Percentiles rank a stretch among this genome's conserved stretches.
phyloP scores from a whole-genome alignment of 2,888 invertebrate species.

The Agonopterix heracliana region DNA sequence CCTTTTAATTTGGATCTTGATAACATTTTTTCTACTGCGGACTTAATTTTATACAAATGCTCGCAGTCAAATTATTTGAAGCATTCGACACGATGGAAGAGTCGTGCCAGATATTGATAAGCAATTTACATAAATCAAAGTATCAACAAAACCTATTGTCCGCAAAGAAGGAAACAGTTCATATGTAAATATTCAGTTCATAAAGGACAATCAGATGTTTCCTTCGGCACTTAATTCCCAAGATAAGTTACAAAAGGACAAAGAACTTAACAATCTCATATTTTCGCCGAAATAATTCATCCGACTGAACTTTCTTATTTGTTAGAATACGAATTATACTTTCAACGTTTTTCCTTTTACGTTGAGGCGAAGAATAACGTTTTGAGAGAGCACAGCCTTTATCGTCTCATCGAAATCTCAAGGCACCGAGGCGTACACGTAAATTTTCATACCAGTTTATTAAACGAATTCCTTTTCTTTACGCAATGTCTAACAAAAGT shows the following conservation, averaged over 20 bases:
- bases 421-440: slow-evolving; percentile 24
- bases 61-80: no score
- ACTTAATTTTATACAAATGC: no score
- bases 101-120: no score
- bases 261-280: slow-evolving; percentile 4
- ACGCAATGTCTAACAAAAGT: slow-evolving; percentile 30
- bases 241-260: neutral
- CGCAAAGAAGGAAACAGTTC: no score
- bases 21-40: no score
- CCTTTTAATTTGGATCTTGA: no score
- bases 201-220: no score
- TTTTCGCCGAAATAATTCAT: slow-evolving; percentile 13
- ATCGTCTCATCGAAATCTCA: slow-evolving; percentile 26
- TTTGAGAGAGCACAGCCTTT: slow-evolving; percentile 19
- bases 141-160: no score
- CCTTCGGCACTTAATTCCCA: neutral
- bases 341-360: slow-evolving; percentile 11
- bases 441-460: slow-evolving; percentile 41
- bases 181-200: no score
- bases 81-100: no score
- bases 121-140: no score
- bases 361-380: slow-evolving; percentile 14
- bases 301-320: slow-evolving; percentile 22
- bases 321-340: slow-evolving; percentile 21
- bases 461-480: slow-evolving; percentile 35